Evolutionary conservation across 1,140 invertebrate genomes (phyloP), one percentile per base, ranked within the genome.

Genomic region (Dendrolimus punctatus): DNA sequence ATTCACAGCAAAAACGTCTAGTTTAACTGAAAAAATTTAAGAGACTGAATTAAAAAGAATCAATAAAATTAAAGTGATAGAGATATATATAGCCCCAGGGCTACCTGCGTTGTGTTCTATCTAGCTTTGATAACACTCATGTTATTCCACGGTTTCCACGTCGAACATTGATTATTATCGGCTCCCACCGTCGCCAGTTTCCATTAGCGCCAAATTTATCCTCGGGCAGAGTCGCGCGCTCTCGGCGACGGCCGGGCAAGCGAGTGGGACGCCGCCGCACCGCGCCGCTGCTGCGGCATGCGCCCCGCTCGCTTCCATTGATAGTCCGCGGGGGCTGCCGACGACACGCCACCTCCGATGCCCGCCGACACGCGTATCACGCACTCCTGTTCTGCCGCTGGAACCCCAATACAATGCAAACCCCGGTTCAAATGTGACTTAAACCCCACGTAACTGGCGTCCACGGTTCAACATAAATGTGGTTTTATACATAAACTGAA

Each of bases 131-230:
- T 68, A 72, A 69, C 70, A 55, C 57, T 67, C 62, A 55, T 69
- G 57, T 43, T 58, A 71, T 53, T 58, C 68, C 73, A 75, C 69
- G 68, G 79, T 81, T 80, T 80, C 71, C 73, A 73, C 73, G 71
- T 75, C 72, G 73, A 84, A 79, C 80, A 86, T 84, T 83, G 83
- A 86, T 86, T 82, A 79, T 85, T 83, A 80, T 74, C 77, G 73
- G 75, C 76, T 73, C 77, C 68, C 77, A 78, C 74, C 74, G 68
- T 68, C 64, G 74, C 72, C 73, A 74, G 74, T 74, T 78, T 76
- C 74, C 62, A 80, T 83, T 81, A 81, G 82, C 74, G 80, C 78
- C 80, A 85, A 83, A 83, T 80, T 82, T 83, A 83, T 78, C 81
- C 71, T 85, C 80, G 79, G 76, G 64, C 59, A 60, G 60, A 67